phyloP scores from a whole-genome alignment of 2,797 vertebrate genomes.

The Scleropages formosus region DNA sequence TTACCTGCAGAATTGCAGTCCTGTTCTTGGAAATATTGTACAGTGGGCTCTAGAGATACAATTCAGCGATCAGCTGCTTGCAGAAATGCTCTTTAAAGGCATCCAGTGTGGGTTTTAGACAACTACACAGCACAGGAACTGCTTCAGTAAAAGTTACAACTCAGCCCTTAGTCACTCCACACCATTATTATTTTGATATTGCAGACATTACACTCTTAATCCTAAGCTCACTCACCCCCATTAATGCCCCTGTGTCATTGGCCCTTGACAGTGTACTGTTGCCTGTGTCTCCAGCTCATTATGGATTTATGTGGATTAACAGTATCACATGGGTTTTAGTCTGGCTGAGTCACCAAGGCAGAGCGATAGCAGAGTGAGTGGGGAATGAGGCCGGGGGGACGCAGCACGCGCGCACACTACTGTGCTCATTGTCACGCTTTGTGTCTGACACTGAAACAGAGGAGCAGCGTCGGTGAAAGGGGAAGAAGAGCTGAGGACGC shows the following conservation, averaged over 20 bases:
- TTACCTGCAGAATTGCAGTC: too few species aligned
- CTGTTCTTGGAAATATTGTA: too few species aligned
- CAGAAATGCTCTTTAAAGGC: too few species aligned
- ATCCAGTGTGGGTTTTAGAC: too few species aligned
- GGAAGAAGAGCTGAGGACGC: too few species aligned
- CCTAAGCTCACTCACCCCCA: not conserved
- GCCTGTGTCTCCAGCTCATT: constrained; percentile 48
- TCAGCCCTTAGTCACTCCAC: too few species aligned
- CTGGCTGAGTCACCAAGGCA: constrained; percentile 46
- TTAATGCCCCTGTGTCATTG: constrained; percentile 19
- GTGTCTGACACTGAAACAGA: not conserved
- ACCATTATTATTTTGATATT: constrained; percentile 5
- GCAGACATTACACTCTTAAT: not conserved
- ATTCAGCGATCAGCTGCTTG: too few species aligned
- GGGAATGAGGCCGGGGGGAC: constrained; percentile 8
- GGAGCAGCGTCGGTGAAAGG: not conserved
- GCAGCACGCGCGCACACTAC: constrained; percentile 1
- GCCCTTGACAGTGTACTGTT: constrained; percentile 31
- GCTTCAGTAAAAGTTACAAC: too few species aligned
- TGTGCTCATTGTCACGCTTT: not conserved
- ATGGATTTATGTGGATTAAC: constrained; percentile 53
- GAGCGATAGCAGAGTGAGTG: constrained; percentile 26
- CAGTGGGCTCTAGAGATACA: too few species aligned
- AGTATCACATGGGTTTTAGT: constrained; percentile 53
- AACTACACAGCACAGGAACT: too few species aligned